Percentiles rank a stretch among this genome's conserved stretches.
These are phyloP conservation scores for Syngnathus acus DNA, from an alignment of 2,797 vertebrate genomes.

Conservation along the genomic window DNA sequence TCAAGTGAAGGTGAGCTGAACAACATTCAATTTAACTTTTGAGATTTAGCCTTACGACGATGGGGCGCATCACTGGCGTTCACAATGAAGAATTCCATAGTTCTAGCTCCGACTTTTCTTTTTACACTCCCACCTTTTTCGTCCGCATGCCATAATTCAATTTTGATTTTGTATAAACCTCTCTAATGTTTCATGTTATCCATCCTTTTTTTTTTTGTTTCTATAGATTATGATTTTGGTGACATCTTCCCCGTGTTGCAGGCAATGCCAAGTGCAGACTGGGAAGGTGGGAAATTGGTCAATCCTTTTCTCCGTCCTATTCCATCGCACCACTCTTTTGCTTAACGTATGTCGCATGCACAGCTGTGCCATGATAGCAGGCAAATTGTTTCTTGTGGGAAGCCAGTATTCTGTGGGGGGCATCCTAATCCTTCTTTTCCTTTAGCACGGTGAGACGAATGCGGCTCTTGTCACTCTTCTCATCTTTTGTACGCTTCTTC, in stretches of 20 bases:
- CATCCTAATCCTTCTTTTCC: constrained; percentile 2
- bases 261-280: constrained; percentile 97
- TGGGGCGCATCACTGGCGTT: not conserved
- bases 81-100: not conserved
- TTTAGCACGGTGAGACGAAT: not conserved
- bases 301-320: constrained; percentile 39
- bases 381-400: not conserved
- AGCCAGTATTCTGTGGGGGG: not conserved
- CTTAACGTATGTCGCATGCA: constrained; percentile 68
- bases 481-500: constrained; percentile 16
- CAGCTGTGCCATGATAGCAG: not conserved
- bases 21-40: constrained; percentile 5
- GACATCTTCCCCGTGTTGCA: constrained; percentile 98
- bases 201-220: constrained; percentile 82
- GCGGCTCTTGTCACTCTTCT: constrained; percentile 12
- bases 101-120: constrained; percentile 11
- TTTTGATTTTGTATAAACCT: constrained; percentile 33
- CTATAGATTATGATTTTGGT: constrained; percentile 99
- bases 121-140: constrained; percentile 12
- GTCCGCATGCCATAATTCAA: constrained; percentile 25
- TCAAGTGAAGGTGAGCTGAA: constrained; percentile 86
- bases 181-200: constrained; percentile 84
- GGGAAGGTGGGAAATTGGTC: constrained; percentile 96
- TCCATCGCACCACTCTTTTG: constrained; percentile 27
- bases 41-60: not conserved